A percentile compares a stretch with the other conserved stretches of the same genome.
Evolutionary conservation across 2,797 vertebrate genomes (phyloP).

Genomic region (Acrocephalus scirpaceus): DNA sequence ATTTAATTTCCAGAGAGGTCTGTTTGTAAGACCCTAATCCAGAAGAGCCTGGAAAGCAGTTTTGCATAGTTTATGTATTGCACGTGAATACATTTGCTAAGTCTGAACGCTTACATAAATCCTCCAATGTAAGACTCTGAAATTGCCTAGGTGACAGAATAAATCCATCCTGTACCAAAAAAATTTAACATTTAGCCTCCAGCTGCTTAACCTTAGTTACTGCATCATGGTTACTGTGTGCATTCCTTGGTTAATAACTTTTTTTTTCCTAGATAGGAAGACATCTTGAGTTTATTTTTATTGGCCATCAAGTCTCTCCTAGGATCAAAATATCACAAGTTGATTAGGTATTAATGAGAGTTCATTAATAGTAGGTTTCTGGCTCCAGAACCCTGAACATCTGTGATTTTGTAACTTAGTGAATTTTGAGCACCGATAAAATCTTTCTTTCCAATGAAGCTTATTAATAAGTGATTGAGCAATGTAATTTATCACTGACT

Average conservation of each 20-base stretch:
- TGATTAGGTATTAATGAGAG: slow-evolving; percentile 53
- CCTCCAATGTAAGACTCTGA: slow-evolving; percentile 6
- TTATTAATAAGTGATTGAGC: slow-evolving; percentile 21
- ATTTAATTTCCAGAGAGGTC: slow-evolving; percentile 14
- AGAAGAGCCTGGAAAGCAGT: slow-evolving; percentile 14
- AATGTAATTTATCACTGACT: slow-evolving; percentile 15
- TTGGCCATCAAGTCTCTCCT: slow-evolving; percentile 25
- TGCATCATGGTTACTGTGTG: not conserved
- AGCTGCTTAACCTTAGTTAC: slow-evolving; percentile 39
- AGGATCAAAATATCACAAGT: slow-evolving; percentile 31
- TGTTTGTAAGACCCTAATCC: slow-evolving; percentile 40
- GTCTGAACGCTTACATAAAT: slow-evolving; percentile 39
- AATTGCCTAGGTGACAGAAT: slow-evolving; percentile 24
- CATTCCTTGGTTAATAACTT: not conserved
- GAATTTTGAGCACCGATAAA: not conserved
- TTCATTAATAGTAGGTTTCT: slow-evolving; percentile 32
- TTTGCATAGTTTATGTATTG: not conserved
- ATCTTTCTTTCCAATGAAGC: slow-evolving; percentile 26
- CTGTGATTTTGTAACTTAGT: slow-evolving; percentile 1
- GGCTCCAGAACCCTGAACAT: not conserved
- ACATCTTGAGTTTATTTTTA: slow-evolving; percentile 30
- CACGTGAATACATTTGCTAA: slow-evolving; percentile 42
- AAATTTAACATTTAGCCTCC: not conserved
- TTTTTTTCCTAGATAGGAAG: slow-evolving; percentile 16
- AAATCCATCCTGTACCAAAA: not conserved